A percentile compares a stretch with the other conserved stretches of the same genome.
These are phyloP conservation scores for Phataginus tricuspis DNA, from an alignment of 2,797 vertebrate species.

Conservation along the genomic window DNA sequence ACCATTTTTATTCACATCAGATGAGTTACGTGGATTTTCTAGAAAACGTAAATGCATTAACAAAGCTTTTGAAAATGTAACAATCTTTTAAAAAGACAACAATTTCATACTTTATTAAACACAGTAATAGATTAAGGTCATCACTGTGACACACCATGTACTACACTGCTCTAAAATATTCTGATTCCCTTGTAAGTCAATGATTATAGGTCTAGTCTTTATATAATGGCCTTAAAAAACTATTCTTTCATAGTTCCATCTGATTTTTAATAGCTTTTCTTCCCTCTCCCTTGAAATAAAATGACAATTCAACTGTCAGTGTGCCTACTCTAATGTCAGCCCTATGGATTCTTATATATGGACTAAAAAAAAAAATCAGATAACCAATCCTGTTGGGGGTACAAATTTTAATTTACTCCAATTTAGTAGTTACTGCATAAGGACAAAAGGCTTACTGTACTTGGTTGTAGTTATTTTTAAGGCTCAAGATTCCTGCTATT, in stretches of 20 bases:
- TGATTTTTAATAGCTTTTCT: slow-evolving; percentile 44
- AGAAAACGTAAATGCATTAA: slow-evolving; percentile 31
- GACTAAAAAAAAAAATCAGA: slow-evolving; percentile 1
- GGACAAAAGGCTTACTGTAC: neutral
- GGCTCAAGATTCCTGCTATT: slow-evolving; percentile 11
- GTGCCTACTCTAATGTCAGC: slow-evolving; percentile 8
- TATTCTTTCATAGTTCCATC: neutral
- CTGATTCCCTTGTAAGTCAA: neutral
- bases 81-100: slow-evolving; percentile 11
- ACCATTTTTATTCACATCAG: slow-evolving; percentile 43
- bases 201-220: neutral
- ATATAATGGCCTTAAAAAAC: neutral
- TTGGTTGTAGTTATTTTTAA: slow-evolving; percentile 7
- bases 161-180: neutral
- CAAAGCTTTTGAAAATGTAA: slow-evolving; percentile 13
- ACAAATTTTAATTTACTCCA: slow-evolving; percentile 9
- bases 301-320: neutral
- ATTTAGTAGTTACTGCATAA: slow-evolving; percentile 28
- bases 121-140: neutral
- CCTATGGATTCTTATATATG: neutral
- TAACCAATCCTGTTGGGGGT: neutral
- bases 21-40: neutral
- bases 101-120: slow-evolving; percentile 49
- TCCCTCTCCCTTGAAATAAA: slow-evolving; percentile 41
- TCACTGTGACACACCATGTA: neutral